Evolutionary conservation across 2,888 invertebrate species (phyloP).

Genomic region (Amphipyra berbera): DNA sequence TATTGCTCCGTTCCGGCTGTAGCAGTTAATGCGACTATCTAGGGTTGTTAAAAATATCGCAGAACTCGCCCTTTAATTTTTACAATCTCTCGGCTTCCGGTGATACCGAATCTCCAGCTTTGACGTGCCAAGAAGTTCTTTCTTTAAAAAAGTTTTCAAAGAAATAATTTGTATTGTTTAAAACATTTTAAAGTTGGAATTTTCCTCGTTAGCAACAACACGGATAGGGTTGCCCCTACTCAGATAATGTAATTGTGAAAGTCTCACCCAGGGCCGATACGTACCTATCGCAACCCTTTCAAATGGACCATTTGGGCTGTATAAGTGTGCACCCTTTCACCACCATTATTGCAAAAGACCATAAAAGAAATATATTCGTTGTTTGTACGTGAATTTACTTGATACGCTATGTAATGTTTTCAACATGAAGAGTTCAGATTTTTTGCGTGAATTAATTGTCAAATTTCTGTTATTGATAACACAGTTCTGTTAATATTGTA

Average conservation of each 20-base stretch:
- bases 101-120: constrained; percentile 34
- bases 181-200: constrained; percentile 36
- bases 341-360: constrained; percentile 44
- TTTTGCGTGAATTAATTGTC: background rate
- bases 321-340: constrained; percentile 41
- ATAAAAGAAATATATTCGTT: constrained; percentile 45
- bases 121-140: constrained; percentile 31
- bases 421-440: constrained; percentile 6
- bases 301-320: constrained; percentile 48
- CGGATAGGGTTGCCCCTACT: constrained; percentile 34
- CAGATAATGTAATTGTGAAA: constrained; percentile 38
- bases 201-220: constrained; percentile 42
- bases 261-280: constrained; percentile 40
- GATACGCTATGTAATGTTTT: constrained; percentile 20
- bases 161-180: constrained; percentile 49
- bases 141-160: constrained; percentile 30
- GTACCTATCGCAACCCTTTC: constrained; percentile 42
- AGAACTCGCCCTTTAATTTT: constrained; percentile 13
- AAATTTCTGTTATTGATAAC: constrained; percentile 3
- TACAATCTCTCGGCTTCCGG: constrained; percentile 1
- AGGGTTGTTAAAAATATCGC: constrained; percentile 32
- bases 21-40: constrained; percentile 42
- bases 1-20: constrained; percentile 51
- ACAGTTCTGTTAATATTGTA: constrained; percentile 6
- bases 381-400: constrained; percentile 17